Evolutionary conservation across 2,888 invertebrate species (phyloP).

Genomic region (Dyspetes luteomarginatus): DNA sequence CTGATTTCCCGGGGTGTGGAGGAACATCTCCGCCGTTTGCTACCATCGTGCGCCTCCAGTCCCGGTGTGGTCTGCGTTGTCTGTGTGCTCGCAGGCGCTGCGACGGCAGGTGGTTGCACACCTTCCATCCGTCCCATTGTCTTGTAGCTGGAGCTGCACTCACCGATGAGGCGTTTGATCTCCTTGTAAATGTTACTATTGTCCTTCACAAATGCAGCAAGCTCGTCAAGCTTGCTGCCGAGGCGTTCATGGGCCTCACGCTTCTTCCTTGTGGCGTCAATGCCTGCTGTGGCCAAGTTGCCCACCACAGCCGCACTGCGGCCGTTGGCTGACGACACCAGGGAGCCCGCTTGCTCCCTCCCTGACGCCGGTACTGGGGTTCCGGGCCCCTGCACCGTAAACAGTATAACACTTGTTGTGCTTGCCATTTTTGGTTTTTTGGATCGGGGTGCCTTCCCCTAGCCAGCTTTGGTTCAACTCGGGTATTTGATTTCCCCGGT

Average conservation of each 20-base stretch:
- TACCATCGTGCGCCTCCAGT: not conserved
- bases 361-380: slow-evolving; percentile 4
- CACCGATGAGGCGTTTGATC: not conserved
- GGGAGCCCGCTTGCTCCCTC: slow-evolving; percentile 8
- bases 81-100: not conserved
- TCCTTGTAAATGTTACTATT: not conserved
- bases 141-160: not conserved
- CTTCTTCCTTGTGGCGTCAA: not conserved
- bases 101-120: not conserved
- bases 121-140: not conserved
- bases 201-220: not conserved
- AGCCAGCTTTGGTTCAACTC: not conserved
- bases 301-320: not conserved
- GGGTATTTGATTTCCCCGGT: not conserved
- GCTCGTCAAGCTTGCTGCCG: not conserved
- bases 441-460: not conserved
- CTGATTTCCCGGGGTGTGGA: not conserved
- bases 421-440: not conserved
- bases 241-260: not conserved
- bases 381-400: slow-evolving; percentile 25
- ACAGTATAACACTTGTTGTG: not conserved
- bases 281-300: slow-evolving; percentile 9
- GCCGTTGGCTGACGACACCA: slow-evolving; percentile 15
- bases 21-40: not conserved
- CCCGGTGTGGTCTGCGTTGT: not conserved